These are phyloP conservation scores for Sinodicranocentrus sp. DNA, from an alignment of 2,888 invertebrate species.

Conservation along the genomic window DNA sequence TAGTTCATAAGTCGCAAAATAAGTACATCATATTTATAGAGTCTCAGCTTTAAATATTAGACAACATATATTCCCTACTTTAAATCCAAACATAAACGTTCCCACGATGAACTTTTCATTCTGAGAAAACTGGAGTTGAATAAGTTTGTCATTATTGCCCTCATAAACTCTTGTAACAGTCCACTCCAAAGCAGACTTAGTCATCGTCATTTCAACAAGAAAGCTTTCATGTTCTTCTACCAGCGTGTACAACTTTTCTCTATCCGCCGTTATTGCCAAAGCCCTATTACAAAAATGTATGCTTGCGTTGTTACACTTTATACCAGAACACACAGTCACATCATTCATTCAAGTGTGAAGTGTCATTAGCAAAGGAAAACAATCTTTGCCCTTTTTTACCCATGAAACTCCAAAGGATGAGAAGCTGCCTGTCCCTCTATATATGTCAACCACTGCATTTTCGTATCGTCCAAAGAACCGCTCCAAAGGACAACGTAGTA, in stretches of 20 bases:
- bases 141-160: constrained; percentile 73
- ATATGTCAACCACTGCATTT: constrained; percentile 83
- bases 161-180: constrained; percentile 70
- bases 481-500: constrained; percentile 90
- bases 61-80: constrained; percentile 71
- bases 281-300: constrained; percentile 44
- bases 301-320: background rate
- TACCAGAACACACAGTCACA: background rate
- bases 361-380: too few species aligned
- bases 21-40: background rate
- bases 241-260: constrained; percentile 65
- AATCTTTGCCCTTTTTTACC: constrained; percentile 39
- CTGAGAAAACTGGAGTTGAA: constrained; percentile 74
- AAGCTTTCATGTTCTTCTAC: constrained; percentile 82
- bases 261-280: constrained; percentile 47
- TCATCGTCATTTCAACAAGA: constrained; percentile 89
- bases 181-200: constrained; percentile 83
- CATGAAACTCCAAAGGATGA: constrained; percentile 72
- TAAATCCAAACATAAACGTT: constrained; percentile 76
- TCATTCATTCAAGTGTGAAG: too few species aligned
- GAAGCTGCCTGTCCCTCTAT: constrained; percentile 80
- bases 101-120: constrained; percentile 74
- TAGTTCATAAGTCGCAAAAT: background rate
- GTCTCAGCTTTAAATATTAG: background rate
- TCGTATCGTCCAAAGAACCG: constrained; percentile 87